Evolutionary conservation across 2,113 vertebrate species (phyloP).

Genomic region (Physeter macrocephalus): DNA sequence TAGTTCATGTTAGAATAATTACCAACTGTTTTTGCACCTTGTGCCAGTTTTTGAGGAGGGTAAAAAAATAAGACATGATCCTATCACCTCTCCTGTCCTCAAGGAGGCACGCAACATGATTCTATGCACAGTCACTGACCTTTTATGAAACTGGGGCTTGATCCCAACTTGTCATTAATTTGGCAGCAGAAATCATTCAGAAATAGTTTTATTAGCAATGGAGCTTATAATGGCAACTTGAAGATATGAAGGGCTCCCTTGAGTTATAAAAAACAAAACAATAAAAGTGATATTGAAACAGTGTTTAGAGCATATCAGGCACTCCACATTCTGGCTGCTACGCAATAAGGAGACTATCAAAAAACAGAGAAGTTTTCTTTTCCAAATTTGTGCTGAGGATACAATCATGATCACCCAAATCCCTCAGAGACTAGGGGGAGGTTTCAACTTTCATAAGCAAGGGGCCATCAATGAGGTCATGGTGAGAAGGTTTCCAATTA

Average conservation of each 20-base stretch:
- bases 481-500: slow-evolving; percentile 45
- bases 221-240: not conserved
- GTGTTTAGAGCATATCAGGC: not conserved
- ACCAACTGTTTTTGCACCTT: not conserved
- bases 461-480: slow-evolving; percentile 19
- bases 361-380: not conserved
- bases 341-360: not conserved
- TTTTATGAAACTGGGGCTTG: not conserved
- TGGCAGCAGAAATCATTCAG: not conserved
- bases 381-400: not conserved
- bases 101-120: not conserved
- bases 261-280: not conserved
- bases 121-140: not conserved
- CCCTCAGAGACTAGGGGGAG: not conserved
- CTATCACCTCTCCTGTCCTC: not conserved
- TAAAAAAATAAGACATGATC: not conserved
- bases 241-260: not conserved
- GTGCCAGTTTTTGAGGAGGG: not conserved
- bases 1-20: not conserved
- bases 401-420: not conserved
- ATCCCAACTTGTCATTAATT: not conserved
- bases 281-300: not conserved
- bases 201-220: not conserved
- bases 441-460: slow-evolving; percentile 52
- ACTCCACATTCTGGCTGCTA: not conserved